Evolutionary conservation across 2,797 vertebrate genomes (phyloP), one percentile per base, ranked within the genome.

Genomic region (Urosaurus nigricauda): DNA sequence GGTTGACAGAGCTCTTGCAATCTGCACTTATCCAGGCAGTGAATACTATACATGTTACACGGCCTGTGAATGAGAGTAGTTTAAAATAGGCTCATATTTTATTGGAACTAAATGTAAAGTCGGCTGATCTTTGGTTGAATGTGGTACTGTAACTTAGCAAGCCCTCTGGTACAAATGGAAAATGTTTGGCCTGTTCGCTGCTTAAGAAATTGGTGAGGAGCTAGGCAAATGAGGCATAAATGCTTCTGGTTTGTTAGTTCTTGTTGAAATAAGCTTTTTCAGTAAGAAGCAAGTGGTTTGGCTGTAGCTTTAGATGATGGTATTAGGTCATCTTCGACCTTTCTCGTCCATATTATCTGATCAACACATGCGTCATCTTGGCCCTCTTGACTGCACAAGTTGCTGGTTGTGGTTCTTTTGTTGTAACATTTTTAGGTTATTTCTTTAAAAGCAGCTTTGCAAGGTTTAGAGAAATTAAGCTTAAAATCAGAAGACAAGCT

Each of bases 281-380:
- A 82, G n/a, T 65, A 81, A 79, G n/a, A 56, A 35, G 24, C 70
- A 75, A 65, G 82, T n/a, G 58, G 58, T 43, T 85, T 75, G 43
- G n/a, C 24, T n/a, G 13, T 16, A 32, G 53, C n/a, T 81, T 51
- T 75, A 58, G 16, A 29, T 73, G 78, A 26, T 32, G 4, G 24
- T 21, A 16, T 89, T 85, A 85, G 70, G 43, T 75, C 84, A 86
- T 75, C 47, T 7, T 26, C 5, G 58, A 82, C 60, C 63, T 40
- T 88, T 4, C 32, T 63, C 0, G 0, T 58, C 65, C 26, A 79
- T 87, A 37, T 87, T 63, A 78, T 53, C 82, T 86, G 29, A 11
- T 56, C 14, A 2, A 4, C 26, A 0, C 68, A 0, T 63, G 47
- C 5, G 2, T 56, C 68, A 0, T 1, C 13, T 29, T 91, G 80